Evolutionary conservation across 2,888 invertebrate species (phyloP).

Genomic region (Bombyx huttoni): DNA sequence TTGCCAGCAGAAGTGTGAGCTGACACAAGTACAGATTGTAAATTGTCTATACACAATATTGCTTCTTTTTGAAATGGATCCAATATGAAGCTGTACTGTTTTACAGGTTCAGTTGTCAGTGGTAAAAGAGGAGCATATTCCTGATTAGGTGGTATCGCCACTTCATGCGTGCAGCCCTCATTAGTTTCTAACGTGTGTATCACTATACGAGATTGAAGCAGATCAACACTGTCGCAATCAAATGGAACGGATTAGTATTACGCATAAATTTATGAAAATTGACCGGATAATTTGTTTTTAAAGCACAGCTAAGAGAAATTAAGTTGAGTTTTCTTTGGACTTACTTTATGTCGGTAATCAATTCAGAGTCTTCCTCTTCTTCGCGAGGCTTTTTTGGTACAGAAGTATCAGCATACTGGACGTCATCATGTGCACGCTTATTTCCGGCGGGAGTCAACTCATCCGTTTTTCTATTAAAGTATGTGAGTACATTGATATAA

Average conservation of each 20-base stretch:
- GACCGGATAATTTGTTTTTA: too few relatives aligned
- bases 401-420: constrained; percentile 39
- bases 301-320: too few relatives aligned
- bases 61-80: constrained; percentile 99
- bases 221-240: constrained; percentile 74
- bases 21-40: constrained; percentile 97
- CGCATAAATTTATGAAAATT: background rate
- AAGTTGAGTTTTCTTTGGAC: constrained; percentile 4
- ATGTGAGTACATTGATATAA: too few relatives aligned
- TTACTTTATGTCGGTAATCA: constrained; percentile 52
- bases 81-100: constrained; percentile 93
- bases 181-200: constrained; percentile 91
- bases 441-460: constrained; percentile 17
- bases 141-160: constrained; percentile 91
- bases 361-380: constrained; percentile 39
- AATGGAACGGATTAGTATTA: background rate
- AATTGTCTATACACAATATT: constrained; percentile 95
- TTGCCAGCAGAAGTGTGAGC: constrained; percentile 99
- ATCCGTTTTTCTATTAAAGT: background rate
- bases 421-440: constrained; percentile 49
- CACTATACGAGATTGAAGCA: constrained; percentile 84
- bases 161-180: constrained; percentile 96
- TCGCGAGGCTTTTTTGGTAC: constrained; percentile 34
- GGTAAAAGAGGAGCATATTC: constrained; percentile 78
- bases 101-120: constrained; percentile 80